These are phyloP conservation scores for Hylyphantes graminicola DNA, from an alignment of 1,140 invertebrate genomes.

Conservation along the genomic window DNA sequence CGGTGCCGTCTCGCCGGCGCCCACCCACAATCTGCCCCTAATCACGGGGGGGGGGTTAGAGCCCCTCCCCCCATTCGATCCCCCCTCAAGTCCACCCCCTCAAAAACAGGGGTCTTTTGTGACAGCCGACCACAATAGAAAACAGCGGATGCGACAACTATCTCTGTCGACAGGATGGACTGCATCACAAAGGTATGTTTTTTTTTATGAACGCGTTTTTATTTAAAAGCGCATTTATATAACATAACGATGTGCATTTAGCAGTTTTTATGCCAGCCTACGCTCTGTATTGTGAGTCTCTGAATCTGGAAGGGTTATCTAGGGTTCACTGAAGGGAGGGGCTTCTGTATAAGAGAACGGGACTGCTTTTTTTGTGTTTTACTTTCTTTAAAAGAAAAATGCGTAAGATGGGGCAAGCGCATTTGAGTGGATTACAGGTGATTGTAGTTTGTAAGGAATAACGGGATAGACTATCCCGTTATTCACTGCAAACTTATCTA, in stretches of 20 bases:
- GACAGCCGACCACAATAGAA: slow-evolving; percentile 45
- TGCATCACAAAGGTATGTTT: slow-evolving; percentile 46
- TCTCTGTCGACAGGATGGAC: slow-evolving; percentile 47
- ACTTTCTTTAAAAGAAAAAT: no score
- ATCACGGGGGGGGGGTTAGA: slow-evolving; percentile 21
- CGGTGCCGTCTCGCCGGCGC: slow-evolving; percentile 31
- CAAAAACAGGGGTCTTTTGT: slow-evolving; percentile 45
- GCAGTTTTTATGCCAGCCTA: slow-evolving; percentile 29
- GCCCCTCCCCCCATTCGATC: not conserved
- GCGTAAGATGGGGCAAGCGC: no score
- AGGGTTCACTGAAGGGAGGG: slow-evolving; percentile 13
- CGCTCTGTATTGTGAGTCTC: slow-evolving; percentile 14
- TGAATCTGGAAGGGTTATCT: slow-evolving; percentile 57
- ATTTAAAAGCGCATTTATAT: slow-evolving; percentile 33
- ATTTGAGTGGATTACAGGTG: no score
- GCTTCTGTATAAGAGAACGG: no score
- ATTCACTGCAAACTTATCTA: no score
- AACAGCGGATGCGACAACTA: slow-evolving; percentile 50
- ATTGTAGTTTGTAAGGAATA: no score
- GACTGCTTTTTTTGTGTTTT: no score
- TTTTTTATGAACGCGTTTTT: slow-evolving; percentile 37
- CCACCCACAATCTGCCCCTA: slow-evolving; percentile 60
- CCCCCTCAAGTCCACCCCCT: not conserved
- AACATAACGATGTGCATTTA: slow-evolving; percentile 49
- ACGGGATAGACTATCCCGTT: no score